These are phyloP conservation scores for Brachymystax lenok DNA, from an alignment of 2,797 vertebrate genomes.

Conservation along the genomic window DNA sequence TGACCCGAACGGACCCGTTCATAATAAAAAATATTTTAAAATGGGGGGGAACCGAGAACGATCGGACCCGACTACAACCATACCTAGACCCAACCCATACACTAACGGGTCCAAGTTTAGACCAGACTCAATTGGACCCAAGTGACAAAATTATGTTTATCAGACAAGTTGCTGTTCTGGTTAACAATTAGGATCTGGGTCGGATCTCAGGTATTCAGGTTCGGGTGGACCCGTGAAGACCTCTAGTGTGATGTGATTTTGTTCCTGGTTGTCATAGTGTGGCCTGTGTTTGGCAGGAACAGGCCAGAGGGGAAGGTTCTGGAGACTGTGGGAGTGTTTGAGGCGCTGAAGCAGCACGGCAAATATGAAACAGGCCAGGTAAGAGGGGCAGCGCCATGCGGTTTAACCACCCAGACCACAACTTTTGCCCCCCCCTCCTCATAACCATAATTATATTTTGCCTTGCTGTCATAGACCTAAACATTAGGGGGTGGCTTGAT, in stretches of 20 bases:
- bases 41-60: too few species aligned
- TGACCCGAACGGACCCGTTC: too few species aligned
- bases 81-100: too few species aligned
- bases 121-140: too few species aligned
- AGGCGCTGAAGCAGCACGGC: conserved; percentile 92
- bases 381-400: conserved; percentile 31
- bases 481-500: neutral
- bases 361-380: conserved; percentile 99
- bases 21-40: too few species aligned
- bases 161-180: too few species aligned
- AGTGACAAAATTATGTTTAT: too few species aligned
- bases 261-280: conserved; percentile 50
- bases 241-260: neutral
- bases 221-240: too few species aligned
- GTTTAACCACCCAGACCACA: neutral
- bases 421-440: too few species aligned
- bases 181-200: too few species aligned
- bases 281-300: conserved; percentile 79
- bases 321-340: conserved; percentile 94
- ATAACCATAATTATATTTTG: neutral
- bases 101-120: too few species aligned
- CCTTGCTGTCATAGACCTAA: neutral
- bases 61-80: neutral
- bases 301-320: conserved; percentile 93
- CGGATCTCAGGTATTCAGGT: too few species aligned